Evolutionary conservation across 2,888 invertebrate species (phyloP), one percentile per base, ranked within the genome.

Genomic region (Boloria selene): DNA sequence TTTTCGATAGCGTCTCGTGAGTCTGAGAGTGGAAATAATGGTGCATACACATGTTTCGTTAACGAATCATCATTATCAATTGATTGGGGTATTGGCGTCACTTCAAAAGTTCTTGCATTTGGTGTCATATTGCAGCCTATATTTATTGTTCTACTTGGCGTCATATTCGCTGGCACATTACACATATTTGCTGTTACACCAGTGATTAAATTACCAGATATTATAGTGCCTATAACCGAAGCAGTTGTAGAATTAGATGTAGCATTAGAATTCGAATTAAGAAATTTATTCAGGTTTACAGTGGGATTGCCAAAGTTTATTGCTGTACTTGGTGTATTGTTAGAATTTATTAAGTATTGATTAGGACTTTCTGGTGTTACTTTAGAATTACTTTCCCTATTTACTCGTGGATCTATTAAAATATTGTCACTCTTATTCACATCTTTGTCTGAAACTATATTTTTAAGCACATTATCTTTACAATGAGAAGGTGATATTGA

Each of bases 1-100:
- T 44, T 67, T 51, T 71, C 66, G 18, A 42, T 65, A 68, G 63
- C 67, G n/a, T 84, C 86, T 60, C 73, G 70, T 52, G 69, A 68
- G 38, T 86, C 85, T 64, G 67, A 70, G 61, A 62, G 44, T 54
- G 78, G 65, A 72, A 85, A 82, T 51, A 79, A 75, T 13, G 90
- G 85, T 10, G 88, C 81, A 70, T 90, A 90, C 14, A 90, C 86
- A 70, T 90, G 88, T 72, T 85, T 85, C n/a, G 49, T 67, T 6
- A 72, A 61, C 63, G 65, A 74, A 49, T 79, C 77, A 56, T 85
- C 86, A 14, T 74, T 67, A 26, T 88, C 87, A 73, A 84, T 81
- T 53, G 80, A 76, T 59, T 77, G 80, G 45, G 82, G 81, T 50
- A 84, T 83, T 22, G 84, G 81, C 47, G 77, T 76, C 69, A 58